phyloP scores from a whole-genome alignment of 1,140 invertebrate genomes.

The Rhynchophorus ferrugineus region DNA sequence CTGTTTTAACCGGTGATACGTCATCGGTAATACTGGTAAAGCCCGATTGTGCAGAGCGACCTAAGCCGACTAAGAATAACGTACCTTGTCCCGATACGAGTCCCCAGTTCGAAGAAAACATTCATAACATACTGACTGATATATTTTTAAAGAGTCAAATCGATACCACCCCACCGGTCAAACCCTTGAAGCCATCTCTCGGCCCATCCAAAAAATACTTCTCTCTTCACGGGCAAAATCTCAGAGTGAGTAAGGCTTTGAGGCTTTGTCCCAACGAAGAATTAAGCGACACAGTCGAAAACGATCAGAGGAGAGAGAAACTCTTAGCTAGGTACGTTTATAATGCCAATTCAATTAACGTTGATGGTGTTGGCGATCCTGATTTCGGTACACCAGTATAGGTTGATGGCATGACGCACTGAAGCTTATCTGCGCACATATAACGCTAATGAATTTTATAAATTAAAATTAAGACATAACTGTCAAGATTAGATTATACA shows the following conservation, averaged over 20 bases:
- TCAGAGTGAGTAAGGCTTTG: constrained; percentile 38
- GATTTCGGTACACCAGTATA: constrained; percentile 55
- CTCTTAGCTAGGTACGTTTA: constrained; percentile 40
- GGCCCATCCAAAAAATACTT: constrained; percentile 34
- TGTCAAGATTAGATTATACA: too few relatives aligned
- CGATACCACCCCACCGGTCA: constrained; percentile 15
- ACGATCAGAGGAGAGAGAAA: constrained; percentile 38
- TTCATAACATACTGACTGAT: constrained; percentile 39
- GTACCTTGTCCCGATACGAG: constrained; percentile 30
- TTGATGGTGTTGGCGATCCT: constrained; percentile 50
- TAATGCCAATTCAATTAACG: constrained; percentile 38
- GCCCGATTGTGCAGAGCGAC: constrained; percentile 4
- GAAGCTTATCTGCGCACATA: constrained; percentile 11
- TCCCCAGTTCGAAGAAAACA: constrained; percentile 39
- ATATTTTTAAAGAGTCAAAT: constrained; percentile 36
- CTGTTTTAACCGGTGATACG: constrained; percentile 1
- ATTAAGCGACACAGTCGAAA: constrained; percentile 21
- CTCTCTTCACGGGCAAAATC: constrained; percentile 33
- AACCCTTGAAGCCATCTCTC: constrained; percentile 24
- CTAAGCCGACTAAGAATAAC: constrained; percentile 10
- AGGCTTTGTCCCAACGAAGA: constrained; percentile 38
- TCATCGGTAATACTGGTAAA: constrained; percentile 5
- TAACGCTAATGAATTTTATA: too few relatives aligned
- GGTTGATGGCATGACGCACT: constrained; percentile 1
- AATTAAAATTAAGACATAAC: too few relatives aligned